A percentile compares a stretch with the other conserved stretches of the same genome.
These are phyloP conservation scores for Tetramorium bicarinatum DNA, from an alignment of 2,888 invertebrate species.

Conservation along the genomic window DNA sequence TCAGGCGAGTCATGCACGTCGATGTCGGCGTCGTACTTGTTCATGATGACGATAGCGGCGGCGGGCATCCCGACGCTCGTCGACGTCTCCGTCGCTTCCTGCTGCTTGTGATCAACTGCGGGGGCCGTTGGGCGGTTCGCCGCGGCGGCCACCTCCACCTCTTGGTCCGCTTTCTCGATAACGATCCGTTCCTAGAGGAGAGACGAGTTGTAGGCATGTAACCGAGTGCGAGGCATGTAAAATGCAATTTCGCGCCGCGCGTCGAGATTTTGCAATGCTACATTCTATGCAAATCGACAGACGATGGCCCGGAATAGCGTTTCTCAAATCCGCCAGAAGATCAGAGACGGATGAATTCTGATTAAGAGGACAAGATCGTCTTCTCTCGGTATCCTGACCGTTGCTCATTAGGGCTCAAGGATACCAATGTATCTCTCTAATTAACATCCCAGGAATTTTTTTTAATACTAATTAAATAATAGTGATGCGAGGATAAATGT, in stretches of 20 bases:
- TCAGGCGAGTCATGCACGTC: conserved; percentile 63
- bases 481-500: not conserved
- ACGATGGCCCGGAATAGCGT: conserved; percentile 64
- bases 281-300: conserved; percentile 83
- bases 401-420: not conserved
- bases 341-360: not conserved
- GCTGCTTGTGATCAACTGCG: conserved; percentile 73
- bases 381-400: not conserved
- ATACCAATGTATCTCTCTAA: not conserved
- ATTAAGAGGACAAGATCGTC: not conserved
- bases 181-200: conserved; percentile 80
- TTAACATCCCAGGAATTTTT: not conserved
- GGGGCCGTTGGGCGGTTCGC: conserved; percentile 69
- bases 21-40: conserved; percentile 61
- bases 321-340: conserved; percentile 72
- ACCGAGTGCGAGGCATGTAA: conserved; percentile 64
- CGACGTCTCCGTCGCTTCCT: conserved; percentile 64
- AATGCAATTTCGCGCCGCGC: conserved; percentile 64
- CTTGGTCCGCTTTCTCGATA: conserved; percentile 69
- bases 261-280: conserved; percentile 82
- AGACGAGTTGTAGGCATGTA: conserved; percentile 71
- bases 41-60: conserved; percentile 25
- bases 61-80: conserved; percentile 62
- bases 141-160: conserved; percentile 59
- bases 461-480: not conserved